Base-by-base conservation (phyloP, 2,888 invertebrate genomes). In the Dicyrtoma fusca region DNA sequence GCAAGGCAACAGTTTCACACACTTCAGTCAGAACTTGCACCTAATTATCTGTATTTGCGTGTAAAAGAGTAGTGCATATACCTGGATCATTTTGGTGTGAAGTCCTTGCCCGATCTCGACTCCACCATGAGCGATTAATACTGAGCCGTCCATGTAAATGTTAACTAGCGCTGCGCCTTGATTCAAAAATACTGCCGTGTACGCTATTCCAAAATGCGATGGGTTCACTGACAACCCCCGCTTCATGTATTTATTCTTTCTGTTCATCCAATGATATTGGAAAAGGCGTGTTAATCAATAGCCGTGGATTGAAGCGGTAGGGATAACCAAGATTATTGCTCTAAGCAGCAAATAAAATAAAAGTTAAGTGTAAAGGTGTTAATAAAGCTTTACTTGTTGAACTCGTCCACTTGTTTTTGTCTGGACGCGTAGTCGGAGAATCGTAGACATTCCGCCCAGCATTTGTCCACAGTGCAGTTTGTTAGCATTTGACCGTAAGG, bases 401-500 rank as follows among this genome's bases (percentile, higher is more conserved):
- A 95, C 74, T 85, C 83, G 21, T 88, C 86, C 8, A 93, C 85
- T 45, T 87, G 83, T 47, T 82, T 81, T 23, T 65, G 69, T 80
- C 91, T 87, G 77, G 87, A 84, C 1, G 84, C 81, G 81, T 89
- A 91, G 75, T 90, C 85, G 8, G 92, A 88, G 81, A 89, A 88
- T 62, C 85, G 81, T 0, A 91, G 81, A 81, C 93, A 93, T 83
- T 95, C 92, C 3, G 88, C 84, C 90, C 94, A 94, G 82, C 95
- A 96, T 74, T 87, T 85, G 65, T 85, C 84, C 65, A 93, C 81
- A 0, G 90, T 94, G 81, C 92, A 94, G 79, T 91, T 86, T 0
- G 86, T 86, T 66, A 97, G 83, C 53, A 83, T 82, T 84, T 94
- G 92, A 68, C 91, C 90, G 81, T 90, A 95, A 82, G 91, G 92